These are phyloP conservation scores for Eremophila alpestris DNA, from an alignment of 2,797 vertebrate genomes.

Conservation along the genomic window DNA sequence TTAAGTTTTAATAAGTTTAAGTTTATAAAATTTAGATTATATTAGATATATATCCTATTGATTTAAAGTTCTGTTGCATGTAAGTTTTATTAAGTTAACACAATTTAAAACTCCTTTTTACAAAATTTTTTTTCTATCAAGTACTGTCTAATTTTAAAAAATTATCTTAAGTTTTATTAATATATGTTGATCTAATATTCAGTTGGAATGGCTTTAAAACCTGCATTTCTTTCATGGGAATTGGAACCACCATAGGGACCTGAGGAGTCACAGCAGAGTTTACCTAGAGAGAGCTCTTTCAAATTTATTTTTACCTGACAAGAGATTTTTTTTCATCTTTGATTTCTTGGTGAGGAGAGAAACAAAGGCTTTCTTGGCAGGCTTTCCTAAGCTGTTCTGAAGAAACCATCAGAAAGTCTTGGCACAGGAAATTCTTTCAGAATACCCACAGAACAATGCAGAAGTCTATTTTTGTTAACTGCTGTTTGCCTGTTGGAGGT, in stretches of 20 bases:
- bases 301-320: not conserved
- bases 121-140: too few relatives aligned
- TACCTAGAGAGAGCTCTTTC: not conserved
- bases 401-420: constrained; percentile 32
- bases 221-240: not conserved
- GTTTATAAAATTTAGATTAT: too few relatives aligned
- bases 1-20: too few relatives aligned
- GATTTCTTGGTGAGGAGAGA: not conserved
- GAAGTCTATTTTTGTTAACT: constrained; percentile 51
- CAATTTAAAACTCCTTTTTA: too few relatives aligned
- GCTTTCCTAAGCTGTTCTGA: not conserved
- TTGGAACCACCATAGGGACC: not conserved
- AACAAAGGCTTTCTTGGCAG: constrained; percentile 44
- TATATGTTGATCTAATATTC: too few relatives aligned
- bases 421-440: constrained; percentile 52
- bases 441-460: constrained; percentile 49
- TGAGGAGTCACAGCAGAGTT: not conserved
- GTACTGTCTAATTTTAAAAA: too few relatives aligned
- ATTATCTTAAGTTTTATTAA: too few relatives aligned
- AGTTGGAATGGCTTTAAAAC: not conserved
- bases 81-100: too few relatives aligned
- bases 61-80: too few relatives aligned
- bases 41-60: too few relatives aligned
- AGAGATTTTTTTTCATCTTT: not conserved
- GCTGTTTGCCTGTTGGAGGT: not conserved